These are phyloP conservation scores for Agrypnia vestita DNA, from an alignment of 1,140 invertebrate species.

Conservation along the genomic window DNA sequence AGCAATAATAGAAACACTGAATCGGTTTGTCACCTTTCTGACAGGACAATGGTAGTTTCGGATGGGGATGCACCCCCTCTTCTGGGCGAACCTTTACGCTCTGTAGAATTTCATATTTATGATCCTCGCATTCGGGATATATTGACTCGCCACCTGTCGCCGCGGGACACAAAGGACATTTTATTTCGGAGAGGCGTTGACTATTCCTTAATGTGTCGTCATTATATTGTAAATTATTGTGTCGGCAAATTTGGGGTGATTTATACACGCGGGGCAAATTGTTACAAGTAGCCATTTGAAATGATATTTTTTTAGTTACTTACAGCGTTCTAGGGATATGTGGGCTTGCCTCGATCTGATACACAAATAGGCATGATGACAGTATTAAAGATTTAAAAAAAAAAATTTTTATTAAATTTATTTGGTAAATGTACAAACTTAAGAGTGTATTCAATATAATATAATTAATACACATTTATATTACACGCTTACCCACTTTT, in stretches of 20 bases:
- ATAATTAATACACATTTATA: too few species aligned
- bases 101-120: constrained; percentile 20
- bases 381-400: too few species aligned
- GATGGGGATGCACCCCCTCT: not conserved
- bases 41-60: not conserved
- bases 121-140: not conserved
- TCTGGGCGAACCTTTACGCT: not conserved
- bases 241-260: not conserved
- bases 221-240: constrained; percentile 11
- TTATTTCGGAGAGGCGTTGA: constrained; percentile 7
- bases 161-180: not conserved
- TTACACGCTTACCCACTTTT: too few species aligned
- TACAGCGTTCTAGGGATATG: too few species aligned
- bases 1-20: not conserved
- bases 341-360: too few species aligned
- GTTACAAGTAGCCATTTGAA: too few species aligned
- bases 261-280: not conserved
- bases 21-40: not conserved
- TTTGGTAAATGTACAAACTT: too few species aligned
- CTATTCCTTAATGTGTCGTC: constrained; percentile 1
- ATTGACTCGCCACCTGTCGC: constrained; percentile 29
- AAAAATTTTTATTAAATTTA: too few species aligned
- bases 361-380: too few species aligned
- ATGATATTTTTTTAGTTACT: too few species aligned
- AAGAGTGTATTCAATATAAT: too few species aligned